Conservation (phyloP, 1,140 invertebrate species). For the Cherax destructor region DNA sequence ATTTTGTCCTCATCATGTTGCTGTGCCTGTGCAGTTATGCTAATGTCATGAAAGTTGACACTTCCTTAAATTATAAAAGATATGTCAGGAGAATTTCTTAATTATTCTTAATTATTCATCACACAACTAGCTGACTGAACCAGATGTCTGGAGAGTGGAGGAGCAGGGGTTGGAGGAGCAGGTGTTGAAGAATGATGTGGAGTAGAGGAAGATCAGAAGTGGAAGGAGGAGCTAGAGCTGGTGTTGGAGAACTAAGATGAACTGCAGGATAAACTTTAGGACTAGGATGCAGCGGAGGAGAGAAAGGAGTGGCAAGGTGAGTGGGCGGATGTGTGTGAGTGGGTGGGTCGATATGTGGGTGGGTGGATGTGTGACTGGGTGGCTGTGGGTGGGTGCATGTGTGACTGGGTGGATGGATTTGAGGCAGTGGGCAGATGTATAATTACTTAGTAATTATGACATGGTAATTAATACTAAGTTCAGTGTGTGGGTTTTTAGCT, state of each 20-base stretch:
- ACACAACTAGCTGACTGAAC: not conserved
- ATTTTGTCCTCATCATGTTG: not conserved
- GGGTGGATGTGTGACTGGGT: not conserved
- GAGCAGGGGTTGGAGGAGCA: not conserved
- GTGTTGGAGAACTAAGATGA: not conserved
- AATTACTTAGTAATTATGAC: no score
- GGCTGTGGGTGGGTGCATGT: not conserved
- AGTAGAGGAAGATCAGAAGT: not conserved
- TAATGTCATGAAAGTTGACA: not conserved
- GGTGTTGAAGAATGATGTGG: not conserved
- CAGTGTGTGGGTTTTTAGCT: no score
- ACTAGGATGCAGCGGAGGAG: not conserved
- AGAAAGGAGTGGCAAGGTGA: not conserved
- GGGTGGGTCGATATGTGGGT: not conserved
- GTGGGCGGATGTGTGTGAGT: not conserved
- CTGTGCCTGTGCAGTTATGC: not conserved
- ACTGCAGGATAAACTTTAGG: no score
- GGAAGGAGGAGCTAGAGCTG: no score
- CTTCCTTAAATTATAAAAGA: not conserved
- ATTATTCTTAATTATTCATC: not conserved
- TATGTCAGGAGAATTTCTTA: not conserved
- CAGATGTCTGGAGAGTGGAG: not conserved
- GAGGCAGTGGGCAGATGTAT: no score
- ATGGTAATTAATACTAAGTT: no score
- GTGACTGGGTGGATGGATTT: no score